A percentile compares a stretch with the other conserved stretches of the same genome.
Evolutionary conservation across 2,888 invertebrate species (phyloP).

Genomic region (Allolobophora icterica): DNA sequence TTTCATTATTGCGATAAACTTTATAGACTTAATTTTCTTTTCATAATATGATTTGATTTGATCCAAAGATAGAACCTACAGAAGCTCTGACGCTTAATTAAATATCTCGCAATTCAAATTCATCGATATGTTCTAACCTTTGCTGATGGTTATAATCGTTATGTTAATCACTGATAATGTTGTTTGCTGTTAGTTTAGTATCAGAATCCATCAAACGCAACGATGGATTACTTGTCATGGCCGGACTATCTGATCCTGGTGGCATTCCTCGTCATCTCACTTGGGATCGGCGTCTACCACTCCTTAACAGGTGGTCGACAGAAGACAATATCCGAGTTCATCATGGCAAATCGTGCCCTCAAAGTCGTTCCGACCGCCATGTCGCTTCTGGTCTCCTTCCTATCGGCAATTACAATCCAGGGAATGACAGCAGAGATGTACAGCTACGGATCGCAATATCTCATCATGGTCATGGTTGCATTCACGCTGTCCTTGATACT

Average conservation of each 20-base stretch:
- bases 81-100: too few species aligned
- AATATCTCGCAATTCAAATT: too few species aligned
- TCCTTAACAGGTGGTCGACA: conserved; percentile 32
- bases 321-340: conserved; percentile 37
- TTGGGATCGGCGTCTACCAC: conserved; percentile 40
- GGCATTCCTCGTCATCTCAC: conserved; percentile 25
- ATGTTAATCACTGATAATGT: too few species aligned
- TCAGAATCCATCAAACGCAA: background rate
- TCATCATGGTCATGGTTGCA: background rate
- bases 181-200: too few species aligned
- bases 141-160: too few species aligned
- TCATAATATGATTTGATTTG: too few species aligned
- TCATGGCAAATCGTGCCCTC: conserved; percentile 39
- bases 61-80: too few species aligned
- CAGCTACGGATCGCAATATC: conserved; percentile 28
- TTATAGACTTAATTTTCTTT: too few species aligned
- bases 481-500: background rate
- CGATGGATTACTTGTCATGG: background rate
- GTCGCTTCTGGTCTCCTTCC: conserved; percentile 37
- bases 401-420: conserved; percentile 39
- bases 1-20: too few species aligned
- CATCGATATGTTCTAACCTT: too few species aligned
- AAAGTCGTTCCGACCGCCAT: conserved; percentile 37
- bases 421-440: conserved; percentile 38
- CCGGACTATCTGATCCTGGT: conserved; percentile 35